phyloP scores from a whole-genome alignment of 2,797 vertebrate species.

The Tauraco hartlaubi region DNA sequence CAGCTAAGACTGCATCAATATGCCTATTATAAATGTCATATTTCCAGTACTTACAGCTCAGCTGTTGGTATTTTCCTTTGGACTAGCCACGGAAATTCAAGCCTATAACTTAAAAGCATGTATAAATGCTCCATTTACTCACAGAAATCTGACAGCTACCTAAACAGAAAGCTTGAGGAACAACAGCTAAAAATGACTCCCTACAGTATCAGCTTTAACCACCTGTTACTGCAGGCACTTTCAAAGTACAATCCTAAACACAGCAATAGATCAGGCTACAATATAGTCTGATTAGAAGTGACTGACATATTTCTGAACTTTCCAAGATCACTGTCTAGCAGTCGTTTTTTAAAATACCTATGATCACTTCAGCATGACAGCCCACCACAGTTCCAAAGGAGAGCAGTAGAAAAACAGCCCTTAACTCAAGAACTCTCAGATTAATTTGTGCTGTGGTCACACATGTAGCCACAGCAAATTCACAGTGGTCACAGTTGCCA shows the following conservation, averaged over 20 bases:
- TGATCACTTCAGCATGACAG: neutral
- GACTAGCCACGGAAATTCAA: constrained; percentile 50
- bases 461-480: constrained; percentile 47
- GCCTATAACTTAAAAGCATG: constrained; percentile 22
- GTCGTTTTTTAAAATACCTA: neutral
- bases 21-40: constrained; percentile 43
- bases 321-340: neutral
- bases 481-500: constrained; percentile 31
- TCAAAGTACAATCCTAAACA: neutral
- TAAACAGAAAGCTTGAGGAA: constrained; percentile 36
- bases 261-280: neutral
- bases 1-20: constrained; percentile 16
- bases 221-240: constrained; percentile 9
- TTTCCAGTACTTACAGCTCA: constrained; percentile 59
- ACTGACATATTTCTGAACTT: neutral
- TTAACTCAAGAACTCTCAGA: constrained; percentile 7
- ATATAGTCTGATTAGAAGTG: neutral
- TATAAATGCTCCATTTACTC: constrained; percentile 57
- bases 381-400: neutral
- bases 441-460: constrained; percentile 52
- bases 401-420: neutral
- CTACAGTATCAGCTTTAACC: neutral
- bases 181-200: neutral
- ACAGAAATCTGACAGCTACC: constrained; percentile 32
- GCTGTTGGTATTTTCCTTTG: constrained; percentile 56